Conservation (phyloP, 53 echinoderm and acorn worm genomes). For the Temnopleurus reevesii region DNA sequence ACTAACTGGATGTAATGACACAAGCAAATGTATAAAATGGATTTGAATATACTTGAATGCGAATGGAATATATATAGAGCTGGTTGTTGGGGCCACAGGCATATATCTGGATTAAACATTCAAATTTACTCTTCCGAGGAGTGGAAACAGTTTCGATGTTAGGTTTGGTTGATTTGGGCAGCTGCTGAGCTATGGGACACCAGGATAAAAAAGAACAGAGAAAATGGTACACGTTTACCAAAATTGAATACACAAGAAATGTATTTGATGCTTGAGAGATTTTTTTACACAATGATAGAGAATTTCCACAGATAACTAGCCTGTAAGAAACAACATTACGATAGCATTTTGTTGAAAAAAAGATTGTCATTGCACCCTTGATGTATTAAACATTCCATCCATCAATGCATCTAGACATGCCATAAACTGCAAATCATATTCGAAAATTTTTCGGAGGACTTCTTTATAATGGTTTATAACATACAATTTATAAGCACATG, state of each 20-base stretch:
- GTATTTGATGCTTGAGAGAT: no score
- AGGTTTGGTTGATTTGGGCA: slow-evolving; percentile 19
- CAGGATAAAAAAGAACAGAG: not conserved
- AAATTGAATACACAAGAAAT: no score
- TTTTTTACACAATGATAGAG: no score
- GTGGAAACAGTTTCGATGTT: slow-evolving; percentile 14
- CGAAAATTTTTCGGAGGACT: no score
- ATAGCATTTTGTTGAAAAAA: no score
- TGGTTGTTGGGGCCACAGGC: not conserved
- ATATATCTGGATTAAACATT: not conserved
- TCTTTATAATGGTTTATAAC: no score
- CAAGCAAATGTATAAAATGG: not conserved
- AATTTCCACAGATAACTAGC: no score
- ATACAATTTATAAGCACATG: no score
- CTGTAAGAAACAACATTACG: no score
- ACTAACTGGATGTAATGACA: not conserved
- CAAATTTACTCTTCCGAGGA: slow-evolving; percentile 10
- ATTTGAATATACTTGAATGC: not conserved
- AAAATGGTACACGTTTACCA: no score
- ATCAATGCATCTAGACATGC: not conserved
- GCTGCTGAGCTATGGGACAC: not conserved
- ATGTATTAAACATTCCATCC: not conserved
- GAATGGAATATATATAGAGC: not conserved
- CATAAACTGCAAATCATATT: no score
- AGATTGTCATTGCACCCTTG: no score